phyloP scores from a whole-genome alignment of 2,888 invertebrate genomes.

The Panzeria rudis region DNA sequence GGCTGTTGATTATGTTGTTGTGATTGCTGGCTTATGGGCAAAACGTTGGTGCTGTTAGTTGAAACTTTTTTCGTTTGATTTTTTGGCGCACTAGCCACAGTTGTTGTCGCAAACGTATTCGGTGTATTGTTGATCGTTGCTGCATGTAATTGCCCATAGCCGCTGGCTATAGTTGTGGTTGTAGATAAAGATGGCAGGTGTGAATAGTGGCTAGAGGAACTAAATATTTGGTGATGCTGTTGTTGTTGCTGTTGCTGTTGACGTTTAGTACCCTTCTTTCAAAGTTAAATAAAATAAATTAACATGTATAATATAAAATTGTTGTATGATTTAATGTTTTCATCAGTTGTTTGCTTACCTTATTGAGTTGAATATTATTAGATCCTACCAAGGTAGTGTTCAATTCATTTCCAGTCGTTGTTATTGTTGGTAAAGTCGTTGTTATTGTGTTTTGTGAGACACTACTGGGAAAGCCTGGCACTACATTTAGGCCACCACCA shows the following conservation, averaged over 20 bases:
- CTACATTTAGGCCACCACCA: slow-evolving; percentile 75
- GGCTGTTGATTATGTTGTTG: slow-evolving; percentile 73
- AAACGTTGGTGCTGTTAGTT: slow-evolving; percentile 64
- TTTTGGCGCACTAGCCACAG: slow-evolving; percentile 84
- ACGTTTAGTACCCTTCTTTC: slow-evolving; percentile 81
- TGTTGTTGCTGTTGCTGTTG: slow-evolving; percentile 73
- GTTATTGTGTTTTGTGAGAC: slow-evolving; percentile 72
- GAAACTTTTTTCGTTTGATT: slow-evolving; percentile 83
- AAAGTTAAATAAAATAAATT: slow-evolving; percentile 1
- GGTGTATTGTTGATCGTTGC: slow-evolving; percentile 81
- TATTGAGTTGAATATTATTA: slow-evolving; percentile 84
- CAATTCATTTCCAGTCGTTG: slow-evolving; percentile 83
- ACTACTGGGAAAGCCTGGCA: slow-evolving; percentile 75
- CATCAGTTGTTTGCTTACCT: slow-evolving; percentile 76
- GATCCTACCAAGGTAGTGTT: slow-evolving; percentile 84
- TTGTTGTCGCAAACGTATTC: slow-evolving; percentile 83
- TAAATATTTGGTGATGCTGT: slow-evolving; percentile 80
- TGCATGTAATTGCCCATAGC: slow-evolving; percentile 83
- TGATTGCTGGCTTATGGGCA: slow-evolving; percentile 74
- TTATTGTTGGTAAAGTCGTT: slow-evolving; percentile 69
- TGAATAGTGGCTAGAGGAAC: slow-evolving; percentile 76
- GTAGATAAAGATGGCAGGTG: slow-evolving; percentile 73
- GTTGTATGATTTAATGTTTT: neutral
- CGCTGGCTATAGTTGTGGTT: slow-evolving; percentile 78
- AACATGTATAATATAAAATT: neutral